These are phyloP conservation scores for Steatocranus sp. DNA, from an alignment of 2,797 vertebrate species.

Conservation along the genomic window DNA sequence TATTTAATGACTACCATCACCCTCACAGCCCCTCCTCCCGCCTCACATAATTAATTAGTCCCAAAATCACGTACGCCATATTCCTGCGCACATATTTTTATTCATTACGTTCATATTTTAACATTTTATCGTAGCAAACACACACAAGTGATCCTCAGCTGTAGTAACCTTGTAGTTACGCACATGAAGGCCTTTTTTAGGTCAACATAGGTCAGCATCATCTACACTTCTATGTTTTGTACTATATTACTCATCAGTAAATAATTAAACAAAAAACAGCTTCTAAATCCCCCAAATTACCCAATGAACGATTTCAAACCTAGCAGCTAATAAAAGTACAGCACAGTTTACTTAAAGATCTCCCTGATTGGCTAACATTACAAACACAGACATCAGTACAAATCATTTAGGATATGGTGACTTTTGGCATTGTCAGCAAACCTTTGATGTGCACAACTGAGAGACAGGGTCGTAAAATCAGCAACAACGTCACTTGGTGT, in stretches of 20 bases:
- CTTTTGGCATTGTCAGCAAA: background rate
- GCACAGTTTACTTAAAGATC: background rate
- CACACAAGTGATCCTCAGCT: background rate
- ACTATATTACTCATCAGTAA: background rate
- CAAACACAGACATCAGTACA: background rate
- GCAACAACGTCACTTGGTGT: background rate
- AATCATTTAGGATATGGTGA: background rate
- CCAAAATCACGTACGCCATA: background rate
- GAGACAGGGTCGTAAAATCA: background rate
- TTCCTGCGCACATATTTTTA: background rate
- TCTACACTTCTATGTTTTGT: background rate
- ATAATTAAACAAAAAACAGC: background rate
- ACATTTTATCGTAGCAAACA: background rate
- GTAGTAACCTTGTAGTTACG: background rate
- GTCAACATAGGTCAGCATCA: background rate
- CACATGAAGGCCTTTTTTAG: background rate
- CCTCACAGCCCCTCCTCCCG: background rate
- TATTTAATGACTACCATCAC: background rate
- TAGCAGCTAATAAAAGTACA: background rate
- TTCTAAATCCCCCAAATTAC: background rate
- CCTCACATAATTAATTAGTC: background rate
- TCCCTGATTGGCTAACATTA: background rate
- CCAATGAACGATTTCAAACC: background rate
- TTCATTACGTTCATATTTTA: background rate
- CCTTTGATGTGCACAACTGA: background rate